Percentiles rank a stretch among this genome's conserved stretches.
These are phyloP conservation scores for Diaperis boleti DNA, from an alignment of 2,888 invertebrate genomes.

Conservation along the genomic window DNA sequence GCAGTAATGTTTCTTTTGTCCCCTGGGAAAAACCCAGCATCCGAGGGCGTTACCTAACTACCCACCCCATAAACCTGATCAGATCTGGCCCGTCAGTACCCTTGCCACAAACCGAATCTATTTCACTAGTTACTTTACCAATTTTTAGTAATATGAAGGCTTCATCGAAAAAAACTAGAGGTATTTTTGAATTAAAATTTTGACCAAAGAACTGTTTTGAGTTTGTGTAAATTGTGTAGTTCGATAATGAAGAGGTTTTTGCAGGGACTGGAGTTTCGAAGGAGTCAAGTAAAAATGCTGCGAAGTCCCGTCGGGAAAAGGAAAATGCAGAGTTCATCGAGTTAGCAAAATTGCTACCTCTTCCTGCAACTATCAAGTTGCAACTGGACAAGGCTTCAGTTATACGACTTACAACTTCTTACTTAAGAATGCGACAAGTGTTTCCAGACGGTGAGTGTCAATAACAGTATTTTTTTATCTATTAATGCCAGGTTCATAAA, in stretches of 20 bases:
- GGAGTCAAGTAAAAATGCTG: constrained; percentile 98
- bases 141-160: no score
- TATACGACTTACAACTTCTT: constrained; percentile 94
- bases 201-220: no score
- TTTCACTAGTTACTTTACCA: no score
- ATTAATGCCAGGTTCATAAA: no score
- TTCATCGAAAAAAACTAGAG: no score
- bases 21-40: constrained; percentile 24
- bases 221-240: constrained; percentile 30
- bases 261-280: constrained; percentile 79
- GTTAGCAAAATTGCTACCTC: constrained; percentile 91
- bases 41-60: constrained; percentile 24
- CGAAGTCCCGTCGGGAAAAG: constrained; percentile 92
- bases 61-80: constrained; percentile 28
- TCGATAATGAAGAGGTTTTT: constrained; percentile 39
- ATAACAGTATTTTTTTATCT: no score
- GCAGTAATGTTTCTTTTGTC: background rate
- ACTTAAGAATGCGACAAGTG: constrained; percentile 96
- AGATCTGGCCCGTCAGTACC: background rate
- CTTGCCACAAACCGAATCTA: no score
- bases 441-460: constrained; percentile 90
- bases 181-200: constrained; percentile 24
- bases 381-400: constrained; percentile 98
- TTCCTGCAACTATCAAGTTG: constrained; percentile 93
- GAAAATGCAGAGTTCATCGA: constrained; percentile 97